These are phyloP conservation scores for Dolichotis patagonum DNA, from an alignment of 2,113 vertebrate genomes.

Conservation along the genomic window DNA sequence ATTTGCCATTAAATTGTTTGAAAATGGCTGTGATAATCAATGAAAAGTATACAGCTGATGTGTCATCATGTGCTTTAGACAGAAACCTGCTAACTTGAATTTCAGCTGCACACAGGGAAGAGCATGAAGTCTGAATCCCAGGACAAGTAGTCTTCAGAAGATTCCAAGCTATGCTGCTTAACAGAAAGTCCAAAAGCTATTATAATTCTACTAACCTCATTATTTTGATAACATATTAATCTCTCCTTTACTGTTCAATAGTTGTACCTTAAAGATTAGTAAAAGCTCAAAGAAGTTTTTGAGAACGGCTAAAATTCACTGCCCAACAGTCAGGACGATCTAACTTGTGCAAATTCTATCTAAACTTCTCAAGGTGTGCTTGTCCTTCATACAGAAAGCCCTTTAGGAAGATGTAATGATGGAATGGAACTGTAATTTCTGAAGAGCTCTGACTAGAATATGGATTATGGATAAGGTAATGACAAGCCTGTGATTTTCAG, in stretches of 20 bases:
- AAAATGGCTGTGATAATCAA: not conserved
- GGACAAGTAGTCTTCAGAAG: not conserved
- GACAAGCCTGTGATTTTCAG: conserved; percentile 49
- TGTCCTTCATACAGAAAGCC: not conserved
- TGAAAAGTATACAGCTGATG: not conserved
- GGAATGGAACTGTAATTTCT: conserved; percentile 69
- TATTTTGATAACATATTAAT: conserved; percentile 66
- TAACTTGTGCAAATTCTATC: conserved; percentile 32
- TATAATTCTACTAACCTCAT: conserved; percentile 60
- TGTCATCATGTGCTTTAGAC: not conserved
- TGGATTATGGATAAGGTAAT: conserved; percentile 73
- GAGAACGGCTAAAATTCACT: not conserved
- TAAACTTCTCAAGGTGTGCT: not conserved
- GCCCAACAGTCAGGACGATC: not conserved
- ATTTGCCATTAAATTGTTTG: not conserved
- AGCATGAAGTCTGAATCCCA: not conserved
- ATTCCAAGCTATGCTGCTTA: not conserved
- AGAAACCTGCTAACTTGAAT: not conserved
- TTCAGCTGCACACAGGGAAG: not conserved
- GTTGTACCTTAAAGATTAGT: conserved; percentile 66
- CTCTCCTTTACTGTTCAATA: conserved; percentile 57
- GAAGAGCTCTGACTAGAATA: conserved; percentile 70
- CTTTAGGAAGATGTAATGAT: conserved; percentile 65
- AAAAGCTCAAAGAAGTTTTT: conserved; percentile 52
- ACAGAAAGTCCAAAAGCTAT: conserved; percentile 62